These are phyloP conservation scores for Perca flavescens DNA, from an alignment of 2,113 vertebrate species.

Conservation along the genomic window DNA sequence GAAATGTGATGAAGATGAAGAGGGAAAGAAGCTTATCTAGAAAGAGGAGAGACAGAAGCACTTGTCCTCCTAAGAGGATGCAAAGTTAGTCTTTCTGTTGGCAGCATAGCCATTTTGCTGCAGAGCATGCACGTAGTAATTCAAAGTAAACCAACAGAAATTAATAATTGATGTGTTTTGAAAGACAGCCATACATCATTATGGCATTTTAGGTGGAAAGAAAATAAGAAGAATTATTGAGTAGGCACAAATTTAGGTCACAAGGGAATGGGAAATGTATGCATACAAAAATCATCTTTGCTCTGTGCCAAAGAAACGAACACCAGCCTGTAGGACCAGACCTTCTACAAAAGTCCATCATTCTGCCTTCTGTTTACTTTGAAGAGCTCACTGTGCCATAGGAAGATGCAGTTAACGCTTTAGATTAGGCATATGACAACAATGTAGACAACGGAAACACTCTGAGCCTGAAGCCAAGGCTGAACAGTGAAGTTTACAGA, in stretches of 20 bases:
- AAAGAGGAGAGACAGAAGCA: constrained; percentile 31
- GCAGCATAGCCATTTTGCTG: constrained; percentile 37
- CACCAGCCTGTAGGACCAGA: constrained; percentile 9
- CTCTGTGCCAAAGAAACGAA: constrained; percentile 40
- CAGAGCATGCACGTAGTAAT: constrained; percentile 45
- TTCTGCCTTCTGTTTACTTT: constrained; percentile 54
- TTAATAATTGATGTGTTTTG: constrained; percentile 70
- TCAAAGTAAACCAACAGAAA: constrained; percentile 68
- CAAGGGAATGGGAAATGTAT: constrained; percentile 11
- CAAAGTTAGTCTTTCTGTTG: constrained; percentile 14
- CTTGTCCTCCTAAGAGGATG: constrained; percentile 8
- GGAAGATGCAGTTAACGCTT: constrained; percentile 43
- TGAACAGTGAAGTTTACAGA: constrained; percentile 60
- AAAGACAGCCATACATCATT: constrained; percentile 73
- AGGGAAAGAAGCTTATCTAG: constrained; percentile 33
- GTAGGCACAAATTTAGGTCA: constrained; percentile 37
- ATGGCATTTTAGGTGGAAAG: constrained; percentile 57
- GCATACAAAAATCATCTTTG: constrained; percentile 20
- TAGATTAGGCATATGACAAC: constrained; percentile 57
- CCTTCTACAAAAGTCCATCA: constrained; percentile 37
- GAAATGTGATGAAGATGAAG: constrained; percentile 26
- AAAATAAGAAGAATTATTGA: constrained; percentile 67
- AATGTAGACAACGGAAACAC: constrained; percentile 40
- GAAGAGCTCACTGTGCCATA: constrained; percentile 16
- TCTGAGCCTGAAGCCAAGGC: constrained; percentile 53